phyloP scores from a whole-genome alignment of 2,113 vertebrate genomes.

The Dicaeum eximium region DNA sequence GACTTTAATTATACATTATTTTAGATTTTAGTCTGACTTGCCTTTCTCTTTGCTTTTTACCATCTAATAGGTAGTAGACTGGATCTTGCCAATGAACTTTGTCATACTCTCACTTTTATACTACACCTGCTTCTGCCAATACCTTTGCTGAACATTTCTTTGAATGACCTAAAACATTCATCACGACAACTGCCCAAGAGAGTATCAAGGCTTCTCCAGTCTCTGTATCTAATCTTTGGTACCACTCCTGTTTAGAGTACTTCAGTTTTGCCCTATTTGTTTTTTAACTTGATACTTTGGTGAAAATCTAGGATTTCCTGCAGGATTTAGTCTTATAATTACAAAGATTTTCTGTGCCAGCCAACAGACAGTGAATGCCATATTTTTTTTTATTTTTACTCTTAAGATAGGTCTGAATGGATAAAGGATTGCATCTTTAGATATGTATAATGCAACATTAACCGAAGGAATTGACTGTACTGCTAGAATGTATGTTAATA shows the following conservation, averaged over 20 bases:
- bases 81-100: neutral
- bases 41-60: neutral
- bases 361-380: rapidly evolving
- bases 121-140: neutral
- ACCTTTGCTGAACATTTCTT: neutral
- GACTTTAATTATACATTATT: neutral
- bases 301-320: neutral
- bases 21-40: neutral
- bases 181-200: rapidly evolving
- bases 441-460: neutral
- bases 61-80: neutral
- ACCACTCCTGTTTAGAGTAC: neutral
- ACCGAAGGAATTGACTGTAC: neutral
- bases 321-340: neutral
- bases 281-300: neutral
- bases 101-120: neutral
- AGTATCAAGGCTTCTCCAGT: neutral
- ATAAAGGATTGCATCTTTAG: neutral
- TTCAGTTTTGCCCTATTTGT: neutral
- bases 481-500: rapidly evolving
- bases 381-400: neutral
- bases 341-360: neutral
- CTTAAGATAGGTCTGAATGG: neutral
- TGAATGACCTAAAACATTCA: neutral
- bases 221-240: neutral